Percentiles rank a stretch among this genome's conserved stretches.
phyloP scores from a whole-genome alignment of 2,888 invertebrate species.

The Euzetes globulus region DNA sequence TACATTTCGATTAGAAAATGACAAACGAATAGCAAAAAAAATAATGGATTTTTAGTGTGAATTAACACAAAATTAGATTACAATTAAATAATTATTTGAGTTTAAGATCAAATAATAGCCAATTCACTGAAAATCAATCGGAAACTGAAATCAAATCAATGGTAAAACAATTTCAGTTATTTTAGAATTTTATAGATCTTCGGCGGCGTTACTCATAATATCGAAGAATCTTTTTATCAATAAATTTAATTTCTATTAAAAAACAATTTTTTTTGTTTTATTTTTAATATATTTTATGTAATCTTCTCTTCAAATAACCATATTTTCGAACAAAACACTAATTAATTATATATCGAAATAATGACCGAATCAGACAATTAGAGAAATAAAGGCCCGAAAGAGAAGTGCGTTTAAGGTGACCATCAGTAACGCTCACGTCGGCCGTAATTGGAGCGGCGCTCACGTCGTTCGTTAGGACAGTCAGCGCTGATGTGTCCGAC shows the following conservation, averaged over 20 bases:
- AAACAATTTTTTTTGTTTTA: neutral
- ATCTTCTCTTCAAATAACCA: neutral
- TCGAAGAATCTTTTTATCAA: neutral
- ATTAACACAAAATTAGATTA: neutral
- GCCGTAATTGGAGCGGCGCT: slow-evolving; percentile 2
- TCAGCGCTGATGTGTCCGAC: slow-evolving; percentile 6
- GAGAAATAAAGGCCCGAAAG: neutral
- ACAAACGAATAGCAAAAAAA: neutral
- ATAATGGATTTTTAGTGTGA: slow-evolving; percentile 6
- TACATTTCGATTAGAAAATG: neutral
- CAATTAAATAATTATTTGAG: neutral
- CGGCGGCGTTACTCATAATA: neutral
- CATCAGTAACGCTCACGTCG: neutral
- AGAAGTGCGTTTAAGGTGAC: neutral
- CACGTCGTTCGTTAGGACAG: slow-evolving; percentile 25
- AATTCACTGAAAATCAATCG: neutral
- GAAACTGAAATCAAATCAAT: neutral
- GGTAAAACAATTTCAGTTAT: neutral
- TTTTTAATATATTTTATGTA: neutral
- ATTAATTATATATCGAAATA: neutral
- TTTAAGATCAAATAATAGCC: neutral
- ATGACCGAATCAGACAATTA: neutral
- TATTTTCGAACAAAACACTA: neutral
- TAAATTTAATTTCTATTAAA: neutral
- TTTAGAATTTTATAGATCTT: neutral